Evolutionary conservation across 30 jellyfish, hydroid and myxozoan species (phyloP), one percentile per base, ranked within the genome.

Genomic region (Chrysaora quinquecirrha): DNA sequence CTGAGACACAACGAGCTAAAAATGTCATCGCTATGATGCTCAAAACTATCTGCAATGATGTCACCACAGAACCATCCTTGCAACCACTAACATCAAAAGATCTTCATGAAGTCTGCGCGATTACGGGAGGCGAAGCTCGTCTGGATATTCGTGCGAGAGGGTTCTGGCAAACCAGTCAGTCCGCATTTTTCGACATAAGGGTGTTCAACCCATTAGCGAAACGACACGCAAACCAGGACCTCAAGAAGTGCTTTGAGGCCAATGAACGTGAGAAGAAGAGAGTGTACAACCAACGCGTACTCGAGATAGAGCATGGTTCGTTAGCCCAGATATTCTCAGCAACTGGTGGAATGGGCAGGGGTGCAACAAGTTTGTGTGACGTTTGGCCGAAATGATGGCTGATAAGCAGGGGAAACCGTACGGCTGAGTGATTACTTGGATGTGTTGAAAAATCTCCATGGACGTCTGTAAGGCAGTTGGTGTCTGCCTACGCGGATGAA

Each of bases 71-170:
- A 74, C 81, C 86, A 24, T 31, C 56, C 10, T 31, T 74, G 18
- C 60, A 2, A 52, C 76, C 49, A 23, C 22, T 74, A 0, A 43
- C 63, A 11, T 83, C 56, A 49, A 23, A 74, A 29, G 78, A 74
- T 20, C 56, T 1, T 6, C 60, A 52, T 52, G 68, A 48, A 30
- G 78, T 28, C 18, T 14, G 56, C 20, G 78, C 81, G 18, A 52
- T 74, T 29, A 22, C 76, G 19, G 78, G 86, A 46, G 88, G 60
- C 61, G 69, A 76, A 60, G 72, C 88, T 18, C 31, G 88, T 22
- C 67, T 56, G 32, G 88, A 76, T 62, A 81, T 76, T 31, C 38
- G 78, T 52, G 86, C 86, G 10, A 38, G 81, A 74, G 86, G 86
- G 0, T 52, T 74, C 78, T 74, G 86, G 81, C 78, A 47, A 74